Evolutionary conservation across 2,888 invertebrate species (phyloP), one percentile per base, ranked within the genome.

Genomic region (Clivina fossor): DNA sequence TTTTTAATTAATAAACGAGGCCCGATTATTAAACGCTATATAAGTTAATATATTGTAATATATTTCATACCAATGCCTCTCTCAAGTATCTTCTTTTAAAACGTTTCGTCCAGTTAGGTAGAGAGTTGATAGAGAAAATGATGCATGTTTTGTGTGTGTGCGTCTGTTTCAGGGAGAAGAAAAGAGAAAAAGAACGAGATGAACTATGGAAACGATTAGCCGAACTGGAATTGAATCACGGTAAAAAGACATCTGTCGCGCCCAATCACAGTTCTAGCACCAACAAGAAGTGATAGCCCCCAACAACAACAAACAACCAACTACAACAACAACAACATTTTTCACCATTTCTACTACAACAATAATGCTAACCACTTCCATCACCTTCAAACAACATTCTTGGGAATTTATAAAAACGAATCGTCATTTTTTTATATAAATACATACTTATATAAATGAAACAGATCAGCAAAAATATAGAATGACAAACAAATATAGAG

Each of bases 191-290:
- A 80, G 92, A 98, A 82, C 81, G 95, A 76, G 93, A 94, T 75
- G 98, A 99, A 77, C 80, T 99, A 75, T 99, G 99, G 99, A 93
- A 92, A 80, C 89, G 86, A 78, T 80, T 94, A 76, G 88, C 87
- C 71, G 92, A 93, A 80, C 82, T 94, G 78, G 93, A 93, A 82
- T 80, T 90, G 73, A 81, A 79, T 76, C 79, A 78, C 74, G 78
- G 76, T 75, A 78, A 79, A 69, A 58, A 59, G 58, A 67, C 69
- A 58, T 67, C 63, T 62, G 58, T 60, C 58, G 37, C 57, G 15
- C 32, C 63, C 61, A 67, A 59, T 62, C 63, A 46, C 41, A 58
- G 37, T 53, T 54, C 55, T 49, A 49, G 47, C 41, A 28, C 37
- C 44, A 46, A 43, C 46, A 59, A 59, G 54, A 59, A 59, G 59